Percentiles rank a stretch among this genome's conserved stretches.
phyloP scores from a whole-genome alignment of 2,113 vertebrate genomes.

The Aix galericulata region DNA sequence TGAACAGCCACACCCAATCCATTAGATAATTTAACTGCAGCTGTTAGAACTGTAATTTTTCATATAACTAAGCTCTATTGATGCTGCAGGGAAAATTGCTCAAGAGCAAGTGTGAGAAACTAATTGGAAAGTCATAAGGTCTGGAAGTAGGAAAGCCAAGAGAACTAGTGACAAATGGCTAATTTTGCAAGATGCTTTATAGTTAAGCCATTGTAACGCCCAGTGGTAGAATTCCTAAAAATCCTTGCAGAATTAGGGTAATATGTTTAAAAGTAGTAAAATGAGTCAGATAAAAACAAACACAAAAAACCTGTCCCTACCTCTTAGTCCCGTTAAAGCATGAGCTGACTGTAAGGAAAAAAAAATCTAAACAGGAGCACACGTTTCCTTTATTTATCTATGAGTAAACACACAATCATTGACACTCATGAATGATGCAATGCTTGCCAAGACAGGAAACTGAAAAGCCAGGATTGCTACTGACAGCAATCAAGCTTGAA shows the following conservation, averaged over 20 bases:
- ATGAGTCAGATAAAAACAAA: not conserved
- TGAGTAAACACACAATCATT: not conserved
- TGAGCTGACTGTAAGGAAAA: not conserved
- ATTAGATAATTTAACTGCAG: not conserved
- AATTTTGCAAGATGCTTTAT: not conserved
- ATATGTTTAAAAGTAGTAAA: not conserved
- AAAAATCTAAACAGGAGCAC: not conserved
- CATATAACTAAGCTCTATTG: not conserved
- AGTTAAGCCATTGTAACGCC: not conserved
- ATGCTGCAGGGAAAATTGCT: not conserved
- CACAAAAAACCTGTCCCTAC: not conserved
- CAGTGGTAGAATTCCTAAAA: not conserved
- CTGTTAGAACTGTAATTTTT: not conserved
- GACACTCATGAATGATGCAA: not conserved
- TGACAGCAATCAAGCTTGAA: not conserved
- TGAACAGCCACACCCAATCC: not conserved
- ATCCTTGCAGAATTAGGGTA: not conserved
- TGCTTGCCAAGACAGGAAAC: conserved; percentile 2
- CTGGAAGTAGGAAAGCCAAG: not conserved
- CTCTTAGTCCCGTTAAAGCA: not conserved
- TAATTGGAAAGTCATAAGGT: not conserved
- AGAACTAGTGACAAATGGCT: not conserved
- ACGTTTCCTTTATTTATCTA: not conserved
- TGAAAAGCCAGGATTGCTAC: not conserved
- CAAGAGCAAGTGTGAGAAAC: not conserved